These are phyloP conservation scores for Sebastes iracundus DNA, from an alignment of 2,797 vertebrate genomes.

Conservation along the genomic window DNA sequence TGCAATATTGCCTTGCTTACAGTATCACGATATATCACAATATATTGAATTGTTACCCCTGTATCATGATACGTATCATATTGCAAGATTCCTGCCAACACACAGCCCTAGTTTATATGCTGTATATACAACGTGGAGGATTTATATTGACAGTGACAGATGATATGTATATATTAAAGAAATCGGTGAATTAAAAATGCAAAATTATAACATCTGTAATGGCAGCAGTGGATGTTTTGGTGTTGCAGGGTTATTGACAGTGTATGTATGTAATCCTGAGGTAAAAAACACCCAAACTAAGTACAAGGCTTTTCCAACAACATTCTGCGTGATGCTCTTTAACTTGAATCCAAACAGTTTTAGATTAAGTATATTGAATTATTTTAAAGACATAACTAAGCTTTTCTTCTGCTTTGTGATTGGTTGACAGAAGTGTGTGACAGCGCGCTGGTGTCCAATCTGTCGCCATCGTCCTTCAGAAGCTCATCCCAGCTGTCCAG, in stretches of 20 bases:
- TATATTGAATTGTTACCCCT: too few species aligned
- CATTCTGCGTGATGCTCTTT: neutral
- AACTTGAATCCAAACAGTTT: neutral
- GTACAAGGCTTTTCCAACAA: neutral
- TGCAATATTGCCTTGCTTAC: too few species aligned
- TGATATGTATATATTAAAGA: neutral
- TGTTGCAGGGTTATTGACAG: too few species aligned
- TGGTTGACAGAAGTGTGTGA: constrained; percentile 74
- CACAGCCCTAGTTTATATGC: too few species aligned
- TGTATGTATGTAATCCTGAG: too few species aligned
- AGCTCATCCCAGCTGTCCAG: constrained; percentile 80
- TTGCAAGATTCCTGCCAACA: too few species aligned
- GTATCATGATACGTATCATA: too few species aligned
- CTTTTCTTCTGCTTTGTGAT: constrained; percentile 20
- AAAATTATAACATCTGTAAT: neutral
- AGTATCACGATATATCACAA: too few species aligned
- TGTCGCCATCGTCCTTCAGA: constrained; percentile 75
- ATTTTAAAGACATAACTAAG: neutral
- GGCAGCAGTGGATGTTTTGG: neutral
- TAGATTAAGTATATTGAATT: too few species aligned
- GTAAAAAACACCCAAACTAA: neutral
- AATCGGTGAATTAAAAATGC: neutral
- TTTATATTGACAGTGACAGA: neutral
- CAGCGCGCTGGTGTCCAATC: constrained; percentile 70
- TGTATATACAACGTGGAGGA: too few species aligned